Evolutionary conservation across 2,113 vertebrate species (phyloP).

Genomic region (Carassius gibelio): DNA sequence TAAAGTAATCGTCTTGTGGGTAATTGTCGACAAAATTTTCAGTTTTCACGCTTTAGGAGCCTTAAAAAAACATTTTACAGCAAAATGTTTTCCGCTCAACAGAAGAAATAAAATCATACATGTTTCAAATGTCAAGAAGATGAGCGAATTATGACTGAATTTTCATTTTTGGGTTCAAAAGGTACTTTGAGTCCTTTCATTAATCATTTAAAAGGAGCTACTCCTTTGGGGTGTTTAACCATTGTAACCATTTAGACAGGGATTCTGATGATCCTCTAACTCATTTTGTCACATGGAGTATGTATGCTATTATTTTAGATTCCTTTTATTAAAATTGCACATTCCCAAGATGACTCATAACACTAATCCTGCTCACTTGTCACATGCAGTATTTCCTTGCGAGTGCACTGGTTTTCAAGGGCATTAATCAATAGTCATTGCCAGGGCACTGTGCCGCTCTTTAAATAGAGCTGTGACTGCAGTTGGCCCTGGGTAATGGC

Average conservation of each 20-base stretch:
- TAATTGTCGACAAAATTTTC: too few relatives aligned
- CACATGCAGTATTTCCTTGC: constrained; percentile 37
- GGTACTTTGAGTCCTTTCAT: background rate
- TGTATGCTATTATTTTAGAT: background rate
- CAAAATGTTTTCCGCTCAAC: background rate
- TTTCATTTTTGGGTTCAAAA: background rate
- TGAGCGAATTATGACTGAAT: background rate
- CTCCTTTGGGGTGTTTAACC: background rate
- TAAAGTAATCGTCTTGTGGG: too few relatives aligned
- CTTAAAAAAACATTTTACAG: background rate
- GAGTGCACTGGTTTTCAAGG: constrained; percentile 23
- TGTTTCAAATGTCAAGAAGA: background rate
- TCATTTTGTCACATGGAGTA: background rate
- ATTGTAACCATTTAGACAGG: background rate
- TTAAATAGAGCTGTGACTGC: constrained; percentile 32
- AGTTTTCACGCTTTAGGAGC: background rate
- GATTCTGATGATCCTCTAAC: background rate
- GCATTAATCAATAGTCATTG: constrained; percentile 36
- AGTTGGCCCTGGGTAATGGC: constrained; percentile 19
- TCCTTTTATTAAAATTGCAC: constrained; percentile 13
- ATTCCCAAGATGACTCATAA: constrained; percentile 38
- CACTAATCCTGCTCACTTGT: constrained; percentile 14
- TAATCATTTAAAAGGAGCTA: background rate
- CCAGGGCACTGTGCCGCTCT: constrained; percentile 18
- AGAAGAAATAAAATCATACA: background rate